phyloP scores from a whole-genome alignment of 2,113 vertebrate genomes.

The Seriola rivoliana region DNA sequence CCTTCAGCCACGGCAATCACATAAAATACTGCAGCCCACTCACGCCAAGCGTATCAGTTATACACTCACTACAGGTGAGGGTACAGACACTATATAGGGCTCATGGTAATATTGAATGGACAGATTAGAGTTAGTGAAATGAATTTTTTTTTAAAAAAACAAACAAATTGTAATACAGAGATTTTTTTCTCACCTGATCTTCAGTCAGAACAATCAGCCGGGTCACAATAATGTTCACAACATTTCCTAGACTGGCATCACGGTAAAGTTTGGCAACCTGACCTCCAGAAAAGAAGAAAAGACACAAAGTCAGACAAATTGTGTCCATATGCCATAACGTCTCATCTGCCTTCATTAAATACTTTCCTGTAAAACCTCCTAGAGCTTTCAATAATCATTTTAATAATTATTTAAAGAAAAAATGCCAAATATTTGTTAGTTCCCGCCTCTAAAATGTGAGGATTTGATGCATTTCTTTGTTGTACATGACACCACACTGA shows the following conservation, averaged over 20 bases:
- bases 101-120: not conserved
- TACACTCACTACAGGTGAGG: conserved; percentile 28
- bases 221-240: conserved; percentile 99
- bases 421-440: too few relatives aligned
- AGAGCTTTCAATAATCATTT: too few relatives aligned
- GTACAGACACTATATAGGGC: conserved; percentile 1
- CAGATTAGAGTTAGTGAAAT: not conserved
- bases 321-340: conserved; percentile 20
- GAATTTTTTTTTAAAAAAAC: not conserved
- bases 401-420: too few relatives aligned
- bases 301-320: conserved; percentile 98
- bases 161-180: not conserved
- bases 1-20: conserved; percentile 13
- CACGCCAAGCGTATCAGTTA: conserved; percentile 32
- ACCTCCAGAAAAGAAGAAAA: conserved; percentile 99
- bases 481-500: too few relatives aligned
- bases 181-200: conserved; percentile 91
- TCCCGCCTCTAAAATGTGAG: too few relatives aligned
- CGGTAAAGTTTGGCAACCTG: conserved; percentile 99
- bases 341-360: not conserved
- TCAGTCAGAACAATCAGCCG: conserved; percentile 98
- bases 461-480: too few relatives aligned
- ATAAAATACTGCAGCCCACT: conserved; percentile 47
- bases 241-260: conserved; percentile 99
- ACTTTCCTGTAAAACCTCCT: not conserved